Evolutionary conservation across 23 tunicate genomes (phyloP).

Genomic region (Aplidium turbinatum): DNA sequence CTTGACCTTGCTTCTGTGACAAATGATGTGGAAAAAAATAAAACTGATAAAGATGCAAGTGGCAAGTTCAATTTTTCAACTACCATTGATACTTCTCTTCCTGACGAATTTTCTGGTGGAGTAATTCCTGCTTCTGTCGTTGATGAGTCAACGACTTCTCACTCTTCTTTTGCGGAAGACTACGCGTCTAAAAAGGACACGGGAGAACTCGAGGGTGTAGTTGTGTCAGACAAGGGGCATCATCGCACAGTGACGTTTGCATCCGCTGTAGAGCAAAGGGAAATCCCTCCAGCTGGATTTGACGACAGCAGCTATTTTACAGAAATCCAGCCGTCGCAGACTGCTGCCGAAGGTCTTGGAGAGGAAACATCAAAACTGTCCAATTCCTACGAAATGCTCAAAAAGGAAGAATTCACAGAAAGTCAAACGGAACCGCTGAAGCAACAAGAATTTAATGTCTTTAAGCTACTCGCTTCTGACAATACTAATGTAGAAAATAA

Average conservation of each 20-base stretch:
- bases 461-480: conserved; percentile 3
- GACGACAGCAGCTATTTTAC: conserved; percentile 25
- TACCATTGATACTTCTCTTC: too few relatives aligned
- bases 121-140: not conserved
- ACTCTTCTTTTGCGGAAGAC: conserved; percentile 1
- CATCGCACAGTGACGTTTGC: conserved; percentile 44
- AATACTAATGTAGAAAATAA: not conserved
- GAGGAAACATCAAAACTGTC: not conserved
- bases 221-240: conserved; percentile 6
- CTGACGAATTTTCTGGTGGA: too few relatives aligned
- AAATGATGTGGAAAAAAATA: not conserved
- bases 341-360: conserved; percentile 3
- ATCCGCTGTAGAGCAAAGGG: conserved; percentile 24
- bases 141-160: not conserved
- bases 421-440: not conserved
- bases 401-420: not conserved
- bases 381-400: conserved; percentile 11
- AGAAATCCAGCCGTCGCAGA: conserved; percentile 16
- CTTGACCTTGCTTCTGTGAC: conserved; percentile 5
- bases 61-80: too few relatives aligned
- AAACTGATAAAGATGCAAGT: conserved; percentile 7
- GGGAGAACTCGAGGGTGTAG: not conserved
- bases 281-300: conserved; percentile 30
- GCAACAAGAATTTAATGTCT: conserved; percentile 9
- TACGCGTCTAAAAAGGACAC: not conserved